Evolutionary conservation across 2,113 vertebrate genomes (phyloP).

Genomic region (Pangasianodon hypophthalmus): DNA sequence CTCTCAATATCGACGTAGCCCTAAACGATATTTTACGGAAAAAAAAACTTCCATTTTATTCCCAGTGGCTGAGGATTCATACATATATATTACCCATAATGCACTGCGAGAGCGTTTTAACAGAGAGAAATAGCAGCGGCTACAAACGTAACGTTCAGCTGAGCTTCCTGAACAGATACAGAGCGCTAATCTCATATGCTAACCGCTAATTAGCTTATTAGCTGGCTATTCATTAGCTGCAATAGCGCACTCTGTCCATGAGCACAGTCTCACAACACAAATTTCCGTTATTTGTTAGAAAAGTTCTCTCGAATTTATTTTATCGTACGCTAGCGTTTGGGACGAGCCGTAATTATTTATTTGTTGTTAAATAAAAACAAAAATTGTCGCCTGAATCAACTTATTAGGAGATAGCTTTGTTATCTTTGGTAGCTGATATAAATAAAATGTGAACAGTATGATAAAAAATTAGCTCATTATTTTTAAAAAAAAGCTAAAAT

Average conservation of each 20-base stretch:
- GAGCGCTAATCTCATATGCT: background rate
- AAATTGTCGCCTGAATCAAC: background rate
- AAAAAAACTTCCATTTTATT: background rate
- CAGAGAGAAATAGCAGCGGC: background rate
- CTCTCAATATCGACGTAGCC: background rate
- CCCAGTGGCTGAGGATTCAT: background rate
- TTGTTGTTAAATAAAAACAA: background rate
- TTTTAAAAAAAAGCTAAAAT: background rate
- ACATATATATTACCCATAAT: background rate
- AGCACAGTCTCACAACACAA: background rate
- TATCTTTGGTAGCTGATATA: slow-evolving; percentile 71
- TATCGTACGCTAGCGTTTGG: background rate
- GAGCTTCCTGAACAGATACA: background rate
- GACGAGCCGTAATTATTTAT: background rate
- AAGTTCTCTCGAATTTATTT: background rate
- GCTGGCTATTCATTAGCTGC: background rate
- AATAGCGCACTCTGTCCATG: background rate
- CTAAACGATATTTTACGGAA: background rate
- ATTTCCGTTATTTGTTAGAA: background rate
- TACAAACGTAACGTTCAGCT: background rate
- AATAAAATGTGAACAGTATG: background rate
- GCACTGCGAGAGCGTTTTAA: background rate
- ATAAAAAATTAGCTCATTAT: background rate
- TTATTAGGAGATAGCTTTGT: slow-evolving; percentile 48
- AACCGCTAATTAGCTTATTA: background rate